Conservation (phyloP, 23 tunicate species). For the Ascidia mentula region DNA sequence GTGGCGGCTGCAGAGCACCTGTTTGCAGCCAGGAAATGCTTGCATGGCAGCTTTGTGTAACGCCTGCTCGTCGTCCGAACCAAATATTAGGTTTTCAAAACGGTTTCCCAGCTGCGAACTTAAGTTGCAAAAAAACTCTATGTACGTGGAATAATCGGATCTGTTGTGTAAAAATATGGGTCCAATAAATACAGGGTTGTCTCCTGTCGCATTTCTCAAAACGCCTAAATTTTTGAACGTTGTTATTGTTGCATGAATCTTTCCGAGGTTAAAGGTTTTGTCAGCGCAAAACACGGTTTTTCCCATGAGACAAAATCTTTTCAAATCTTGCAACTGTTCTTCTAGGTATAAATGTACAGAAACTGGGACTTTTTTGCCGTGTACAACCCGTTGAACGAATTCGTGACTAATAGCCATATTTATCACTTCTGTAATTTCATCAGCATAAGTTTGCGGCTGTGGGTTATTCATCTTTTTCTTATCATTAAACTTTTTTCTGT, state of each 20-base stretch:
- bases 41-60: neutral
- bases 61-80: conserved; percentile 11
- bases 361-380: neutral
- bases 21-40: conserved; percentile 12
- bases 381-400: neutral
- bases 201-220: neutral
- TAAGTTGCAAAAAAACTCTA: neutral
- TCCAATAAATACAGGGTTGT: neutral
- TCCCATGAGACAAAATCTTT: neutral
- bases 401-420: neutral
- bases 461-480: neutral
- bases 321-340: neutral
- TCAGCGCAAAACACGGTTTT: neutral
- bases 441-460: neutral
- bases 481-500: neutral
- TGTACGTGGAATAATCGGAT: neutral
- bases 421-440: neutral
- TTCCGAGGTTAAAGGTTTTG: conserved; percentile 11
- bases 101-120: neutral
- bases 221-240: conserved; percentile 6
- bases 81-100: neutral
- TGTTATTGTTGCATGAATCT: conserved; percentile 3
- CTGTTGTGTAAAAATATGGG: conserved; percentile 10
- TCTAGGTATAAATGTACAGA: neutral
- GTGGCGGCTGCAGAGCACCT: conserved; percentile 7